Evolutionary conservation across 2,888 invertebrate genomes (phyloP), one percentile per base, ranked within the genome.

Genomic region (Acronicta alni): DNA sequence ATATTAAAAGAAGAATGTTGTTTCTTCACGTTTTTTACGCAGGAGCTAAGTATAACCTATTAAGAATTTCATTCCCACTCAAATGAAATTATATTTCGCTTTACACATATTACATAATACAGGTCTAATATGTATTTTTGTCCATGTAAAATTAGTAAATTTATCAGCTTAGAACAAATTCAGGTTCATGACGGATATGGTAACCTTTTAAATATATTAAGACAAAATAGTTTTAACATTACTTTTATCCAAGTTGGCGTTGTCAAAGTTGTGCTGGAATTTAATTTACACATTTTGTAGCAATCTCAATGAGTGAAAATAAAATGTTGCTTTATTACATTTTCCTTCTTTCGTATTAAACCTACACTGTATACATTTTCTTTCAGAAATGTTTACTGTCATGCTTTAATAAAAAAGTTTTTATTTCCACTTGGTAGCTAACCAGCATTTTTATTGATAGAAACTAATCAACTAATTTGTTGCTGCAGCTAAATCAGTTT

Each of bases 271-370:
- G 4, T 6, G 8, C 15, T 41, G 15, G 18, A 57, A 66, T 26
- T 35, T 10, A 0, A 9, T 15, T 44, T 3, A n/a, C 10, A 10
- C n/a, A 18, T 2, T 14, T 30, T 58, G 44, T 20, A 35, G 38
- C 30, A 37, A 5, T 38, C 26, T 61, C 9, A 52, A 52, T 35
- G 20, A 30, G 5, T 17, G 32, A 1, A 60, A 47, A 38, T 67
- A 68, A 60, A 68, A 48, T 54, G 32, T 23, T 16, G 3, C 10
- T 55, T 38, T 38, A 45, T 16, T 42, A 16, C 41, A 18, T 32
- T 55, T 45, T 14, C 37, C 26, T n/a, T 16, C 2, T 20, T 32
- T 37, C 10, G 39, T 65, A 35, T 67, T 32, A 37, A 47, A 15
- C 47, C 38, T 18, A 61, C 53, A 48, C n/a, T 62, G 47, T 54